Conservation (phyloP, 1,140 invertebrate genomes). For the Chlorops oryzae region DNA sequence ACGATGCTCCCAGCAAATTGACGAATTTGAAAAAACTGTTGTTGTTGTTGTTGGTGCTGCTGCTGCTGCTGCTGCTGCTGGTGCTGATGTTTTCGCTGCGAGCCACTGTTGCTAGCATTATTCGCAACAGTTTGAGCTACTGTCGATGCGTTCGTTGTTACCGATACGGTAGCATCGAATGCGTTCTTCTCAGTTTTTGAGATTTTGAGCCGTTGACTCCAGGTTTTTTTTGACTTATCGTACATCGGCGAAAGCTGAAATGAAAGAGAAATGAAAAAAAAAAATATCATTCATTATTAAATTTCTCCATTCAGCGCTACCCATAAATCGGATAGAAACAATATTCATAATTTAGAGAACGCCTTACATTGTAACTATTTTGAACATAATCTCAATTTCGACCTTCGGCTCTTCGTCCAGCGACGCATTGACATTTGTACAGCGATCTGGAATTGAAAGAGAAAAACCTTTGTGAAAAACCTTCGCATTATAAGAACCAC, state of each 20-base stretch:
- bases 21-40: conserved; percentile 3
- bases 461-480: too few species aligned
- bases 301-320: too few species aligned
- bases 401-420: conserved; percentile 2
- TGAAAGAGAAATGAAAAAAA: conserved; percentile 9
- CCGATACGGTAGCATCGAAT: conserved; percentile 18
- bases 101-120: conserved; percentile 9
- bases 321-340: too few species aligned
- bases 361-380: conserved; percentile 9
- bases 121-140: conserved; percentile 8
- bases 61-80: conserved; percentile 13
- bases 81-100: conserved; percentile 3
- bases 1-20: too few species aligned
- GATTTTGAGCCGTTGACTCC: conserved; percentile 49
- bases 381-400: conserved; percentile 11
- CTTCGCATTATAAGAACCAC: too few species aligned
- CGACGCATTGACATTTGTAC: conserved; percentile 7
- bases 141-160: conserved; percentile 5
- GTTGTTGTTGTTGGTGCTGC: conserved; percentile 30
- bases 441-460: too few species aligned
- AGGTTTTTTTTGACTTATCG: conserved; percentile 50
- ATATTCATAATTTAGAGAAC: too few species aligned
- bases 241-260: conserved; percentile 38
- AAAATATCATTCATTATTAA: too few species aligned
- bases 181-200: conserved; percentile 40